Evolutionary conservation across 2,888 invertebrate genomes (phyloP).

Genomic region (Noctua fimbriata): DNA sequence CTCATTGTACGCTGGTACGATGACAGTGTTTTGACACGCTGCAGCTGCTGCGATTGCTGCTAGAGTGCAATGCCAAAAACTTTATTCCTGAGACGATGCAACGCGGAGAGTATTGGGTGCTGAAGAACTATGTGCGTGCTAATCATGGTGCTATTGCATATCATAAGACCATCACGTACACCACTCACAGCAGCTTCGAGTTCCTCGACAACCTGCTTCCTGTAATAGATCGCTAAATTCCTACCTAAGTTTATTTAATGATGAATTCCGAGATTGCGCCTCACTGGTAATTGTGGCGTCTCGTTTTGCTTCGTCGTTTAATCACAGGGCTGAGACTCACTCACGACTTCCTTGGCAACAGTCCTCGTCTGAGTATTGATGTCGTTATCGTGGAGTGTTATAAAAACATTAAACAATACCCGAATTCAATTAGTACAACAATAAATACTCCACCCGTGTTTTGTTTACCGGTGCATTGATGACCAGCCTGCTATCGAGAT

Average conservation of each 20-base stretch:
- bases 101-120: conserved; percentile 96
- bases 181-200: conserved; percentile 97
- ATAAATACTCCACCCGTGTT: conserved; percentile 46
- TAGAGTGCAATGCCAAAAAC: conserved; percentile 92
- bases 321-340: conserved; percentile 69
- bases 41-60: conserved; percentile 82
- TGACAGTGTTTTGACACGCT: conserved; percentile 83
- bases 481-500: conserved; percentile 28
- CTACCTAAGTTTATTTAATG: conserved; percentile 17
- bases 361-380: conserved; percentile 46
- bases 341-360: conserved; percentile 77
- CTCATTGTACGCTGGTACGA: conserved; percentile 76
- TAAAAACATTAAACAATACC: conserved; percentile 63
- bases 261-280: conserved; percentile 29
- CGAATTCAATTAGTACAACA: conserved; percentile 62
- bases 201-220: conserved; percentile 97
- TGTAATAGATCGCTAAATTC: conserved; percentile 92
- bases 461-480: conserved; percentile 54
- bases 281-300: conserved; percentile 19
- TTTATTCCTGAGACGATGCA: conserved; percentile 91
- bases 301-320: conserved; percentile 67
- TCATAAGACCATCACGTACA: conserved; percentile 96
- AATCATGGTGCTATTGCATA: conserved; percentile 92
- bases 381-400: conserved; percentile 42
- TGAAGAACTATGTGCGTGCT: conserved; percentile 96